Conservation (phyloP, 2,888 invertebrate species). For the Drosophila buzzatii region DNA sequence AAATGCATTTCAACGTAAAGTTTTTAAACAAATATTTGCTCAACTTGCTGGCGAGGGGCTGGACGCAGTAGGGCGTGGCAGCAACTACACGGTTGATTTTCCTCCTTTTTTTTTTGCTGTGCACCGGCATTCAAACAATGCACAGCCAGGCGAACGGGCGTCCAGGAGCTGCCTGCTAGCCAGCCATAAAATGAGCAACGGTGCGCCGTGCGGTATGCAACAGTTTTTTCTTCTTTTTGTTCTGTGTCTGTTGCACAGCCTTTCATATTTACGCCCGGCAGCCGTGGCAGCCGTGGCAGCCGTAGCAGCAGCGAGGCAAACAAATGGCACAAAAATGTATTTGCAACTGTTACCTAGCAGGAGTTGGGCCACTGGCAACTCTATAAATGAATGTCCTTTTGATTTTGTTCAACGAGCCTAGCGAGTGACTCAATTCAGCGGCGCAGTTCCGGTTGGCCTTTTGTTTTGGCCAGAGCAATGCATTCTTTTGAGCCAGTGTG, state of each 20-base stretch:
- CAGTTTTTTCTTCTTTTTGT: slow-evolving; percentile 51
- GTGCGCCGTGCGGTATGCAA: slow-evolving; percentile 74
- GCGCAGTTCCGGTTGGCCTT: slow-evolving; percentile 56
- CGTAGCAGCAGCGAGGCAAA: slow-evolving; percentile 52
- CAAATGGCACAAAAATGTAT: slow-evolving; percentile 80
- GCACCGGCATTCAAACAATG: slow-evolving; percentile 72
- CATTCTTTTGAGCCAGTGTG: slow-evolving; percentile 51
- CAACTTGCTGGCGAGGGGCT: slow-evolving; percentile 64
- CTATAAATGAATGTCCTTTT: slow-evolving; percentile 82
- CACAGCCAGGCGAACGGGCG: slow-evolving; percentile 60
- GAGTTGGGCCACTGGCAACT: slow-evolving; percentile 54
- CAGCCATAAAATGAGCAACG: slow-evolving; percentile 78
- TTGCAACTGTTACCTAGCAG: slow-evolving; percentile 72
- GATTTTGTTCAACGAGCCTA: slow-evolving; percentile 83
- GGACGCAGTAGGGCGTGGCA: neutral
- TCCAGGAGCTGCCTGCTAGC: slow-evolving; percentile 54
- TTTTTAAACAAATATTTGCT: slow-evolving; percentile 81
- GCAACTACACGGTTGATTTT: slow-evolving; percentile 62
- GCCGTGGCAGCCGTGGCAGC: slow-evolving; percentile 6
- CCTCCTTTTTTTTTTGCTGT: slow-evolving; percentile 30
- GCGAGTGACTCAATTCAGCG: slow-evolving; percentile 80
- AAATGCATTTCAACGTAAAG: slow-evolving; percentile 81
- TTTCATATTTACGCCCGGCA: slow-evolving; percentile 69
- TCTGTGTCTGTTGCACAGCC: slow-evolving; percentile 35
- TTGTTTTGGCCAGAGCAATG: slow-evolving; percentile 54